Evolutionary conservation across 37 sponge, comb jelly and placozoan species (phyloP).

Genomic region (Crambe crambe): DNA sequence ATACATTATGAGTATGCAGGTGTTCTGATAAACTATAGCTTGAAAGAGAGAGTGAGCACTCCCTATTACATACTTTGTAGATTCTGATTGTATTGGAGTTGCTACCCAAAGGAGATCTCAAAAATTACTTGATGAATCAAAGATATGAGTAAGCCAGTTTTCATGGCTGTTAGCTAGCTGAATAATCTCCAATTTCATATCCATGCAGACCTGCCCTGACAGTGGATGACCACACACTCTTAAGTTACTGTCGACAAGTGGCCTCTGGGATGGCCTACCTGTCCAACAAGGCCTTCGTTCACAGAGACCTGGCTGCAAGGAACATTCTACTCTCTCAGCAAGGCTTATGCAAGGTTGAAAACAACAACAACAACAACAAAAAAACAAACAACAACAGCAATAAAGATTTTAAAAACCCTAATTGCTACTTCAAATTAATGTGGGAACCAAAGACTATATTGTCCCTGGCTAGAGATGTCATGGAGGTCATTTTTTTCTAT

Average conservation of each 20-base stretch:
- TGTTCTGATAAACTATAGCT: background rate
- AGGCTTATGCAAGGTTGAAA: background rate
- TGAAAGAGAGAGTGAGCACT: background rate
- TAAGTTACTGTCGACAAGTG: background rate
- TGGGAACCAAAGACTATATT: no score
- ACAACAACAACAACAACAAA: no score
- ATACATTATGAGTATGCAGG: no score
- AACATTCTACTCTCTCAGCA: background rate
- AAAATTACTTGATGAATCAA: background rate
- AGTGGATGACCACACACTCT: background rate
- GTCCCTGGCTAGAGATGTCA: no score
- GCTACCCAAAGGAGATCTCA: background rate
- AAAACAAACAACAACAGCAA: no score
- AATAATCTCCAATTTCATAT: background rate
- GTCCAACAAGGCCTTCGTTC: background rate
- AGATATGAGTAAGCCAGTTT: background rate
- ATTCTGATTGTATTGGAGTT: background rate
- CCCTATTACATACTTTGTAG: no score
- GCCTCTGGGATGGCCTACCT: background rate
- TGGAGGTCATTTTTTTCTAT: no score
- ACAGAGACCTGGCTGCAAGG: background rate
- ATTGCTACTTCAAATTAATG: no score
- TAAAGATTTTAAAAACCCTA: no score
- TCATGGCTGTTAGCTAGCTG: no score
- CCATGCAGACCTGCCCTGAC: background rate